Conservation (phyloP, 92 coral and sea anemone genomes). For the Blastomussa wellsi region DNA sequence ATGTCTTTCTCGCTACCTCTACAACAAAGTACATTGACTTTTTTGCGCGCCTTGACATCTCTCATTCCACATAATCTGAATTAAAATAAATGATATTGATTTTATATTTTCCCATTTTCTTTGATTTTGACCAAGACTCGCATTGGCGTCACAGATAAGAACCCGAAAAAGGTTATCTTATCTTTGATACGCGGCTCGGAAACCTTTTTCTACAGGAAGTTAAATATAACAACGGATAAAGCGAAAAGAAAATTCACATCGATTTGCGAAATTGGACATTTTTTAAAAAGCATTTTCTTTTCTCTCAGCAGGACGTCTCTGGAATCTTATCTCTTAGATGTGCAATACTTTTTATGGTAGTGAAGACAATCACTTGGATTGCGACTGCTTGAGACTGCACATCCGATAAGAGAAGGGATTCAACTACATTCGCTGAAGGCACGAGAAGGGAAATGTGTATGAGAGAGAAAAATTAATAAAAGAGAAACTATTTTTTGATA, state of each 20-base stretch:
- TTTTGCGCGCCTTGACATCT: background rate
- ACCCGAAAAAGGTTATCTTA: background rate
- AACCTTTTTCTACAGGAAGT: background rate
- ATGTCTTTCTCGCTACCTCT: background rate
- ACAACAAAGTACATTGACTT: background rate
- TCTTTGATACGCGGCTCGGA: background rate
- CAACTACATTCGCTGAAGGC: background rate
- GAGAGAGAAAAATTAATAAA: background rate
- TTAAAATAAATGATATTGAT: background rate
- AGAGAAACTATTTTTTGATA: background rate
- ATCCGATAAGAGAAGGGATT: slow-evolving; percentile 7
- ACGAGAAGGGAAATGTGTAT: background rate
- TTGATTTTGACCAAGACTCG: background rate
- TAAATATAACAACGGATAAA: background rate
- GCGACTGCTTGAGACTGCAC: slow-evolving; percentile 5
- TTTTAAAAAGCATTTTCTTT: background rate
- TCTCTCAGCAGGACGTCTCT: slow-evolving; percentile 5
- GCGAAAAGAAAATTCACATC: slow-evolving; percentile 2
- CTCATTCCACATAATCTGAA: background rate
- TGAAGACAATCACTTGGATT: slow-evolving; percentile 15
- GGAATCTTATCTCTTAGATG: slow-evolving; percentile 12
- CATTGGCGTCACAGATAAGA: background rate
- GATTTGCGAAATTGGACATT: background rate
- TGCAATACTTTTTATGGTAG: slow-evolving; percentile 3
- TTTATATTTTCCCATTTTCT: background rate